Percentiles rank a stretch among this genome's conserved stretches.
Conservation (phyloP, 92 coral and sea anemone species). For the Scolanthus callimorphus region DNA sequence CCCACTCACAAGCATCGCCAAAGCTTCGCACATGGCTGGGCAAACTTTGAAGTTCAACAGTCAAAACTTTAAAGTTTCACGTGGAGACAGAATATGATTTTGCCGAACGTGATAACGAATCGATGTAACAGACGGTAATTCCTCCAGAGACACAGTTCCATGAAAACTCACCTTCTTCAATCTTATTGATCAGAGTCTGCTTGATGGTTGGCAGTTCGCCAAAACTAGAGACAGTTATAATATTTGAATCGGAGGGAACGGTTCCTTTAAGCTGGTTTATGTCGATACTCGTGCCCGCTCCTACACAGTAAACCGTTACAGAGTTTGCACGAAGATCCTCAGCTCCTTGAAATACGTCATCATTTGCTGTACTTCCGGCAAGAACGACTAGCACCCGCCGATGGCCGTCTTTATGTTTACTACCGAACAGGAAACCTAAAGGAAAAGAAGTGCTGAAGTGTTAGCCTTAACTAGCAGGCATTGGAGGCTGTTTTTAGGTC, state of each 20-base stretch:
- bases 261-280: constrained; percentile 59
- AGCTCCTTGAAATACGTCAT: constrained; percentile 68
- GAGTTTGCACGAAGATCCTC: constrained; percentile 49
- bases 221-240: constrained; percentile 40
- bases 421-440: constrained; percentile 37
- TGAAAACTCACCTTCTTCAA: constrained; percentile 77
- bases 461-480: too few relatives aligned
- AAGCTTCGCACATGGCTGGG: too few relatives aligned
- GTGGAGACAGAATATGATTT: too few relatives aligned
- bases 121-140: too few relatives aligned
- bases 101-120: too few relatives aligned
- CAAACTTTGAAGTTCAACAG: too few relatives aligned
- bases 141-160: too few relatives aligned
- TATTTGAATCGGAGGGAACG: constrained; percentile 29
- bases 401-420: constrained; percentile 72
- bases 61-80: too few relatives aligned
- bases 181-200: constrained; percentile 45
- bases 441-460: too few relatives aligned
- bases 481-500: too few relatives aligned
- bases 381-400: constrained; percentile 65
- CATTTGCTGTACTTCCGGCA: constrained; percentile 74
- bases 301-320: constrained; percentile 61
- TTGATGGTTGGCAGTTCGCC: constrained; percentile 17
- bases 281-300: constrained; percentile 59
- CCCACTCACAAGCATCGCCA: too few relatives aligned